A percentile compares a stretch with the other conserved stretches of the same genome.
Evolutionary conservation across 2,113 vertebrate genomes (phyloP).

Genomic region (Crocuta crocuta): DNA sequence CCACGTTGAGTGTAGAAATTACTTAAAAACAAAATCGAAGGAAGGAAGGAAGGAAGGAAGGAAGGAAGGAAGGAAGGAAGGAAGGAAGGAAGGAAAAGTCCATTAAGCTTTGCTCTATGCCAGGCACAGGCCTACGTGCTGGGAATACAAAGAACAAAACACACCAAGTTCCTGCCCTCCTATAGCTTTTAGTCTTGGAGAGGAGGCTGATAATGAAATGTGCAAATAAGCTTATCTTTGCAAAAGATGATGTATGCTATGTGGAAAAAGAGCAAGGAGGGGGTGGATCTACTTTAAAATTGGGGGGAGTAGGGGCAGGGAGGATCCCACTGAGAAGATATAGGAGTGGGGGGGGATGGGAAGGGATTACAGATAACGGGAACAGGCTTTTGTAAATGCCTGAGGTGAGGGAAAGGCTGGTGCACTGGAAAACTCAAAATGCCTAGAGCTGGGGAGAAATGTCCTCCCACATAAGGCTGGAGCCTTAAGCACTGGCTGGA

Average conservation of each 20-base stretch:
- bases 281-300: not conserved
- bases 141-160: not conserved
- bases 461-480: not conserved
- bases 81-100: not conserved
- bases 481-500: not conserved
- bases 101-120: not conserved
- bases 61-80: not conserved
- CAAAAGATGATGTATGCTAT: not conserved
- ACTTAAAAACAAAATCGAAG: not conserved
- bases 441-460: not conserved
- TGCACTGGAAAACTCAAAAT: not conserved
- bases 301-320: not conserved
- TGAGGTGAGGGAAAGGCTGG: not conserved
- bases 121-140: not conserved
- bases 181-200: not conserved
- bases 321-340: not conserved
- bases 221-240: not conserved
- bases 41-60: not conserved
- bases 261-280: not conserved
- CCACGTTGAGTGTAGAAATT: not conserved
- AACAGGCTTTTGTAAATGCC: not conserved
- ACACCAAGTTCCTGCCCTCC: not conserved
- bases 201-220: not conserved
- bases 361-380: not conserved
- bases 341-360: no score